phyloP scores from a whole-genome alignment of 2,888 invertebrate genomes.

The Deroplatys truncata region DNA sequence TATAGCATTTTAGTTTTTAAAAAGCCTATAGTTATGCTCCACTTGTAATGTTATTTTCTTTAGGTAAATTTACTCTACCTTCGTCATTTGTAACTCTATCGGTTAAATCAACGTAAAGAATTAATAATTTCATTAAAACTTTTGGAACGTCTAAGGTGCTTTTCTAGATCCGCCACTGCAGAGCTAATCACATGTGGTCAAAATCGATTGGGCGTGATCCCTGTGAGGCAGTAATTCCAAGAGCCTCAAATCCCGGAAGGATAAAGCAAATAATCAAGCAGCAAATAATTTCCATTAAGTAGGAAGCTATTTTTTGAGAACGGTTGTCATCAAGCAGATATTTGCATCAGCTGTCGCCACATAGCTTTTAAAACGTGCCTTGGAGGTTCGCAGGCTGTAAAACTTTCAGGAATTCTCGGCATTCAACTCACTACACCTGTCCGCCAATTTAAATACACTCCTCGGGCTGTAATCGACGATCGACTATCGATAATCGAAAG shows the following conservation, averaged over 20 bases:
- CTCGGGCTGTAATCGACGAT: background rate
- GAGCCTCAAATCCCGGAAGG: background rate
- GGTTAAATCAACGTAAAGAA: too few species aligned
- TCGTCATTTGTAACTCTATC: too few species aligned
- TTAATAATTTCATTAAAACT: too few species aligned
- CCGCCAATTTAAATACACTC: background rate
- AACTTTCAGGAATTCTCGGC: background rate
- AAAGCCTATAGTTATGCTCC: too few species aligned
- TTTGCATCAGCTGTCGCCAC: background rate
- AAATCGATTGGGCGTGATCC: too few species aligned
- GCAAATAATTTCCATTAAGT: background rate
- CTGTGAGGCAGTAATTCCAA: background rate
- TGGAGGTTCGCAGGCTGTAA: background rate
- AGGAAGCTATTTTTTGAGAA: background rate
- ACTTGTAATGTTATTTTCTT: too few species aligned
- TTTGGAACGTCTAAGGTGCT: too few species aligned
- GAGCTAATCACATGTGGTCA: background rate
- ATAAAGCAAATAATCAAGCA: background rate
- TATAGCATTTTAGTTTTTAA: too few species aligned
- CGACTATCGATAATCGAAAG: background rate
- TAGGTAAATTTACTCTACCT: too few species aligned
- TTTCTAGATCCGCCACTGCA: background rate
- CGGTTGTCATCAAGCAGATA: background rate
- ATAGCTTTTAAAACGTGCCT: background rate
- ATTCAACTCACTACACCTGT: background rate